These are phyloP conservation scores for Noctua fimbriata DNA, from an alignment of 2,888 invertebrate genomes.

Conservation along the genomic window DNA sequence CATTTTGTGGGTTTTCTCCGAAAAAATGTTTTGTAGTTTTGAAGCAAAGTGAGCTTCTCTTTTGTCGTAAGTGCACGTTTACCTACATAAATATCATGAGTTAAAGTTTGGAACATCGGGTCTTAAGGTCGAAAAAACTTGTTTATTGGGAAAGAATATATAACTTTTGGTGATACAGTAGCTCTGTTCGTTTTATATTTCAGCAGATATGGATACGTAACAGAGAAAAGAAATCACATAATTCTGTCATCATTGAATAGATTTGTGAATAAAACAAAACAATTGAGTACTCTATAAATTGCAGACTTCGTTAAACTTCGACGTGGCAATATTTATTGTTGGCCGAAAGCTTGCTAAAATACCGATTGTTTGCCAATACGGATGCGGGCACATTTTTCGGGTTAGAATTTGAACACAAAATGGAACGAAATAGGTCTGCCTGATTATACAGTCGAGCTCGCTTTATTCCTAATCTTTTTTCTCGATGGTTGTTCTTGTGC, in stretches of 20 bases:
- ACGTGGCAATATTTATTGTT: slow-evolving; percentile 1
- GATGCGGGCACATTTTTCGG: not conserved
- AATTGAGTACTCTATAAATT: slow-evolving; percentile 9
- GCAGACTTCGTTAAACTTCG: slow-evolving; percentile 1
- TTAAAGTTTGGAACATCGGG: slow-evolving; percentile 4
- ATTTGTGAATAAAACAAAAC: slow-evolving; percentile 13
- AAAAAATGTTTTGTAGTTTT: slow-evolving; percentile 22
- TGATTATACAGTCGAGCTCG: not conserved
- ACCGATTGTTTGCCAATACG: slow-evolving; percentile 21
- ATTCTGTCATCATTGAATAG: not conserved
- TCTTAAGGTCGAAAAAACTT: not conserved
- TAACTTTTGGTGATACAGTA: not conserved
- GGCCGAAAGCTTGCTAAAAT: slow-evolving; percentile 1
- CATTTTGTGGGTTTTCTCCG: slow-evolving; percentile 9
- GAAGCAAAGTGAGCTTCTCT: not conserved
- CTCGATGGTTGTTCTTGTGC: not conserved
- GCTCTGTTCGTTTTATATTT: not conserved
- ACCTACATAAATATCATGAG: not conserved
- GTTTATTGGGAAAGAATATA: not conserved
- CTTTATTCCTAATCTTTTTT: not conserved
- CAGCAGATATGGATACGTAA: not conserved
- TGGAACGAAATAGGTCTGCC: not conserved
- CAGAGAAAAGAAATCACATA: not conserved
- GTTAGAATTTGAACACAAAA: not conserved
- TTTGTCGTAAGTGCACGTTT: slow-evolving; percentile 11